Evolutionary conservation across 2,113 vertebrate species (phyloP).

Genomic region (Delphinus delphis): DNA sequence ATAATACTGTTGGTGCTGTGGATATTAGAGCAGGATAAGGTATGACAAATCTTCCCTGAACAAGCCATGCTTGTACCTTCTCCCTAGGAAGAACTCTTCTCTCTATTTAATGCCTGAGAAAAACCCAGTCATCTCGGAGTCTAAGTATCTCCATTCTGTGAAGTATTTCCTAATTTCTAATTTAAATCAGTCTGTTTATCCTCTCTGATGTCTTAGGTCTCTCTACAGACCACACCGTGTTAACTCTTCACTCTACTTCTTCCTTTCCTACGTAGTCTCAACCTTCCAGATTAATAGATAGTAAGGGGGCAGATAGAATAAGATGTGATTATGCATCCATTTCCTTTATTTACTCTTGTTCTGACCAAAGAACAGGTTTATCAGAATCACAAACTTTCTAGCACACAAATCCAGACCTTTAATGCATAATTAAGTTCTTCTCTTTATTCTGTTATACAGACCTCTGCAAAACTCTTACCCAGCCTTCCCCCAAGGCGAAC

Average conservation of each 20-base stretch:
- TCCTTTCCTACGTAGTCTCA: background rate
- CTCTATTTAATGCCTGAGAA: background rate
- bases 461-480: background rate
- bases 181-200: background rate
- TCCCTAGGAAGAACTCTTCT: background rate
- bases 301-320: background rate
- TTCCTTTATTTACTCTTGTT: slow-evolving; percentile 3
- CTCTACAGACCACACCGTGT: background rate
- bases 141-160: background rate
- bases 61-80: background rate
- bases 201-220: slow-evolving; percentile 1
- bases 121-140: background rate
- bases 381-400: slow-evolving; percentile 23
- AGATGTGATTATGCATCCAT: background rate
- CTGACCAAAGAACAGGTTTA: background rate
- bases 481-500: background rate
- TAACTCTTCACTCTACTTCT: background rate
- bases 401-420: background rate
- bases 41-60: background rate
- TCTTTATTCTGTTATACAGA: background rate
- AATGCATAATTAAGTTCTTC: background rate
- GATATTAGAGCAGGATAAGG: background rate
- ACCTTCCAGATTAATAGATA: background rate
- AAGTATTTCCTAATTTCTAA: background rate
- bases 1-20: background rate